Evolutionary conservation across 2,888 invertebrate species (phyloP), one percentile per base, ranked within the genome.

Genomic region (Operophtera brumata): DNA sequence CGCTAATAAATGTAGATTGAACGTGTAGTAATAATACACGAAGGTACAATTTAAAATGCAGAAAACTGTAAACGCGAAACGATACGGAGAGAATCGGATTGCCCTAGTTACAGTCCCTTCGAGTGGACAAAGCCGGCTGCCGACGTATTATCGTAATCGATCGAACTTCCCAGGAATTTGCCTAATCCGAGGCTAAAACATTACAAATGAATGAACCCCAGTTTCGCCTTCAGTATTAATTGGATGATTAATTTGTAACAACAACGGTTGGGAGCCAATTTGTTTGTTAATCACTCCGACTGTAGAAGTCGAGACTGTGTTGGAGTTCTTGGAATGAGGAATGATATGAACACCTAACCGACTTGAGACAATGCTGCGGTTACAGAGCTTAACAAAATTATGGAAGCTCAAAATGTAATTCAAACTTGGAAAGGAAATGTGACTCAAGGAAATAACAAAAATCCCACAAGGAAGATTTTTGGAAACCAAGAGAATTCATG

Each of bases 171-270:
- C 30, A 34, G 47, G 51, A 53, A 62, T 57, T 61, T 53, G 61
- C 51, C 61, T 59, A 63, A 65, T 64, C 60, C 64, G 56, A 63
- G 54, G 61, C 57, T 57, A 61, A 66, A 65, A 63, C 61, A 69
- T 68, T 62, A 62, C 57, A 62, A 66, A 70, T 66, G 59, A 66
- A 67, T 54, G 57, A 62, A 61, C 52, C 55, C 58, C 47, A 56
- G 54, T 62, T 61, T 49, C 42, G 41, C 47, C 43, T 53, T 56
- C 47, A 46, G 61, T 62, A 62, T 63, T 60, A 57, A 62, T 60
- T 51, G 57, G 54, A 50, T 62, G 58, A 62, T 64, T 61, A 63
- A 61, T 62, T 61, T 59, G 52, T 56, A 59, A 59, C 59, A 59
- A 61, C 57, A 20, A 4, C 2, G 56, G 57, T 51, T 56, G 45